Conservation (phyloP, 2,797 vertebrate species). For the Megalops cyprinoides region DNA sequence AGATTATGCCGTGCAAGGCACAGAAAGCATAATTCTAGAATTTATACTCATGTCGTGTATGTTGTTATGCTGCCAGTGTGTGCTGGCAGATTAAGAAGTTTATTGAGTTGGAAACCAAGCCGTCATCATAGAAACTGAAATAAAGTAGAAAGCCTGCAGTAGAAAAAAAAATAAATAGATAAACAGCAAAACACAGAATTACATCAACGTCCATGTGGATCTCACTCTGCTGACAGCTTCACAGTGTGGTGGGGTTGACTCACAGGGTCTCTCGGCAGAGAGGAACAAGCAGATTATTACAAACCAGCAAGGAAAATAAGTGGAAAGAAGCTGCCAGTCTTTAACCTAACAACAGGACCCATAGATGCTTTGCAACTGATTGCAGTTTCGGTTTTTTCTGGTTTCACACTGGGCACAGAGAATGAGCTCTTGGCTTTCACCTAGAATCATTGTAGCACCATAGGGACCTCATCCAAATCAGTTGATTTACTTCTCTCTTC, state of each 20-base stretch:
- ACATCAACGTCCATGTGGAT: background rate
- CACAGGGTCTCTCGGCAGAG: background rate
- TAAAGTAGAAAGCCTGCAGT: background rate
- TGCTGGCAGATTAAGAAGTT: background rate
- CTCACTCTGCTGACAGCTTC: background rate
- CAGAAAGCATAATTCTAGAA: background rate
- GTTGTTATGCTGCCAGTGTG: background rate
- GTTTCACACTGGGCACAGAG: background rate
- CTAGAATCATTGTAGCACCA: background rate
- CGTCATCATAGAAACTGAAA: background rate
- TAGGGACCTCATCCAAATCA: background rate
- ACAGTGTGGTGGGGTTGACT: background rate
- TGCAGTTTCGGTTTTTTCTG: background rate
- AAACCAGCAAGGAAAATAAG: background rate
- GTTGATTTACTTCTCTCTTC: background rate
- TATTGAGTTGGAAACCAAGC: background rate
- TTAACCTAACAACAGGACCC: background rate
- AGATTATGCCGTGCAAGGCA: no score
- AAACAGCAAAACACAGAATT: background rate
- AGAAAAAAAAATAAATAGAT: background rate
- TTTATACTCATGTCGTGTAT: background rate
- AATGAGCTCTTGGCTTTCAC: background rate
- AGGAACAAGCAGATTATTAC: background rate
- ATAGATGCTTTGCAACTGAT: background rate
- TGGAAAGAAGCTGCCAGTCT: background rate